phyloP scores from a whole-genome alignment of 2,797 vertebrate genomes.

The Florisuga fusca region DNA sequence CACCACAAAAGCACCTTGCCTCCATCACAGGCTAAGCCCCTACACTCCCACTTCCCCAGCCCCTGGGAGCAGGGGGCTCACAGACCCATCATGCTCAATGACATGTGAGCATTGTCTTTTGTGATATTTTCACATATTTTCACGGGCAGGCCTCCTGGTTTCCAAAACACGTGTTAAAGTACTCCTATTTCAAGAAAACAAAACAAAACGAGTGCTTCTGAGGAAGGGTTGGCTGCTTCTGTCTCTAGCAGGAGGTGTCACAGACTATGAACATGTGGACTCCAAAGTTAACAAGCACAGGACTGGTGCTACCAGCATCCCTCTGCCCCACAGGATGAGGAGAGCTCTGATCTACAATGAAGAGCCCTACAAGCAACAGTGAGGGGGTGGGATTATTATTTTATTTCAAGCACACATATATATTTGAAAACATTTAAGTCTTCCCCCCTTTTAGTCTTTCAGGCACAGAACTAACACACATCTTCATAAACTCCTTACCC shows the following conservation, averaged over 20 bases:
- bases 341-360: neutral
- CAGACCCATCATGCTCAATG: too few relatives aligned
- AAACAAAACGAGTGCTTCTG: neutral
- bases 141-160: neutral
- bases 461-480: neutral
- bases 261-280: neutral
- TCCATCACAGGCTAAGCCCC: rapidly evolving
- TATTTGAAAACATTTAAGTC: neutral
- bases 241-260: neutral
- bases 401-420: neutral
- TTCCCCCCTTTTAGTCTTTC: neutral
- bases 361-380: neutral
- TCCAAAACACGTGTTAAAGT: neutral
- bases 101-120: too few relatives aligned
- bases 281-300: neutral
- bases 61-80: rapidly evolving
- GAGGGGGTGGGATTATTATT: neutral
- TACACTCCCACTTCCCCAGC: rapidly evolving
- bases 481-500: neutral
- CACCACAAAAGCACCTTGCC: neutral
- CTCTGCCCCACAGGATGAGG: neutral
- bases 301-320: neutral
- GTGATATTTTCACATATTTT: too few relatives aligned
- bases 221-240: neutral
- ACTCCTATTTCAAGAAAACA: neutral